A percentile compares a stretch with the other conserved stretches of the same genome.
Evolutionary conservation across 2,113 vertebrate species (phyloP).

Genomic region (Varanus komodoensis): DNA sequence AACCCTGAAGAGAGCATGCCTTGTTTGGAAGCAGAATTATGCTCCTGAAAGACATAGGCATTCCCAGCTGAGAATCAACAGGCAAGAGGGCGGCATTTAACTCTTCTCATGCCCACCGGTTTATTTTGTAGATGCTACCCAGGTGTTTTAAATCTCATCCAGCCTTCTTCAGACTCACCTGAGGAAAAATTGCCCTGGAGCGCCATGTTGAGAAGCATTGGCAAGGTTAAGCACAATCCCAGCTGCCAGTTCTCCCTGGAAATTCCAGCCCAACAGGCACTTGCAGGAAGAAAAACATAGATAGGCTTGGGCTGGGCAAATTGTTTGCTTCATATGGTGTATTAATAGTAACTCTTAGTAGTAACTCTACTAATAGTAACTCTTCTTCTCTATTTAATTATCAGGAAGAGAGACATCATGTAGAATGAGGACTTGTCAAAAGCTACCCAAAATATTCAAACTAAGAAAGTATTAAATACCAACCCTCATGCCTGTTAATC

Average conservation of each 20-base stretch:
- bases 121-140: background rate
- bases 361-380: background rate
- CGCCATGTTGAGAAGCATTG: background rate
- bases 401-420: background rate
- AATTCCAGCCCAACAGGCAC: background rate
- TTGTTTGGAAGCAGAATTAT: too few species aligned
- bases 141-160: background rate
- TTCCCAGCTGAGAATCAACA: background rate
- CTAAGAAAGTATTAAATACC: background rate
- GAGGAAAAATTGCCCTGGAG: background rate
- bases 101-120: background rate
- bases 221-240: background rate
- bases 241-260: background rate
- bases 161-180: background rate
- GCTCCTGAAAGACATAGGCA: background rate
- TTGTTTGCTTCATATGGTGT: background rate
- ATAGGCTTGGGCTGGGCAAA: background rate
- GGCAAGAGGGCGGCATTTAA: background rate
- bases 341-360: background rate
- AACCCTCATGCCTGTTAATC: slow-evolving; percentile 37
- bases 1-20: too few species aligned
- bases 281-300: background rate
- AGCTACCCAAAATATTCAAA: slow-evolving; percentile 1
- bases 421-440: slow-evolving; percentile 7
- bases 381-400: slow-evolving; percentile 2